Evolutionary conservation across 2,888 invertebrate species (phyloP).

Genomic region (Sicus ferrugineus): DNA sequence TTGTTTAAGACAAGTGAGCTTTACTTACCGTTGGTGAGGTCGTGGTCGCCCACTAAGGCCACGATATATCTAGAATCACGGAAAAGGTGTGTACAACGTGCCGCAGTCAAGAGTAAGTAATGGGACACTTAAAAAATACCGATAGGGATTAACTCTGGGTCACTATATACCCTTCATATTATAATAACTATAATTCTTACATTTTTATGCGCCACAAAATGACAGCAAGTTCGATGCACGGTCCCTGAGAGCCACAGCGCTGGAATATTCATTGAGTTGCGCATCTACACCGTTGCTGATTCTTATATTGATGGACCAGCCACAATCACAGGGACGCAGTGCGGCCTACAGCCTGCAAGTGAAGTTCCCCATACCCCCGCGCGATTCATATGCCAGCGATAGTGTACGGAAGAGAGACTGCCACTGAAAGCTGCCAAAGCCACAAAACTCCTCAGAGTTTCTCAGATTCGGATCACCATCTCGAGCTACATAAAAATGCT

Average conservation of each 20-base stretch:
- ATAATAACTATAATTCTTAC: conserved; percentile 45
- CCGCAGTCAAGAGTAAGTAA: conserved; percentile 66
- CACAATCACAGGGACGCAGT: conserved; percentile 57
- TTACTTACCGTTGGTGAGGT: conserved; percentile 61
- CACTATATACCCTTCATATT: neutral
- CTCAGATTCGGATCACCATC: conserved; percentile 55
- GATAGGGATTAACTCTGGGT: neutral
- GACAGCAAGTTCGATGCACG: conserved; percentile 37
- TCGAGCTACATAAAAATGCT: conserved; percentile 55
- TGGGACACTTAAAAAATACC: conserved; percentile 49
- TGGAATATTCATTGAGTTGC: conserved; percentile 69
- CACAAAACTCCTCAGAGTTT: conserved; percentile 57
- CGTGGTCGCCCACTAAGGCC: conserved; percentile 67
- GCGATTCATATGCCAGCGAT: conserved; percentile 55
- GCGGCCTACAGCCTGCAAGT: conserved; percentile 46
- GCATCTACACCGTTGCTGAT: conserved; percentile 69
- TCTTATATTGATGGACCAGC: conserved; percentile 60
- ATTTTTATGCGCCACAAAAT: conserved; percentile 66
- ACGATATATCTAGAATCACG: conserved; percentile 47
- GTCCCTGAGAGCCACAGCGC: conserved; percentile 67
- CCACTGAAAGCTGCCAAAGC: conserved; percentile 47
- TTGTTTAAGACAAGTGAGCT: neutral
- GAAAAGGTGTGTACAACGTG: conserved; percentile 62
- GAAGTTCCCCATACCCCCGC: conserved; percentile 49
- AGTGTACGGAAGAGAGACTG: conserved; percentile 50